phyloP scores from a whole-genome alignment of 2,888 invertebrate genomes.

The Agrotis clavis region DNA sequence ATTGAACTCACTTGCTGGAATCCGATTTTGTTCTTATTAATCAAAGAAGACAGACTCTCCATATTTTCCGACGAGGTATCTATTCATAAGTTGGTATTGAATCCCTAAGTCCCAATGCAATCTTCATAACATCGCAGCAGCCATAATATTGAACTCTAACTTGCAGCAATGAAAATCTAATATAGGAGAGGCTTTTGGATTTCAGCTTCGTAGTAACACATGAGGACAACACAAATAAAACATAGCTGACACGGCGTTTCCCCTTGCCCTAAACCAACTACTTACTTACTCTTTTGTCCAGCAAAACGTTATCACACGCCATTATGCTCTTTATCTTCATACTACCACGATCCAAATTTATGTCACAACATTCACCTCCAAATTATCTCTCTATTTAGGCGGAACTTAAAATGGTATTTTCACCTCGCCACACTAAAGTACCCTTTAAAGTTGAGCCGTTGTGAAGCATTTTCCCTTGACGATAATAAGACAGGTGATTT shows the following conservation, averaged over 20 bases:
- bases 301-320: constrained; percentile 52
- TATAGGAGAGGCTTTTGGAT: constrained; percentile 63
- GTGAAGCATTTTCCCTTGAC: constrained; percentile 66
- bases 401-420: constrained; percentile 72
- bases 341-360: constrained; percentile 65
- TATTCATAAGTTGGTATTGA: constrained; percentile 21
- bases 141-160: constrained; percentile 61
- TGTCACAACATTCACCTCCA: constrained; percentile 59
- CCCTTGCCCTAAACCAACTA: constrained; percentile 79
- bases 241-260: constrained; percentile 77
- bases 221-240: constrained; percentile 68
- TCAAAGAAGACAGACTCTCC: not conserved
- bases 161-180: constrained; percentile 55
- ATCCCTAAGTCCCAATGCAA: constrained; percentile 77
- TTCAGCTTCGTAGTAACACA: constrained; percentile 40
- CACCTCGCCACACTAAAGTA: constrained; percentile 62
- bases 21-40: not conserved
- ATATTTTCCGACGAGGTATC: not conserved
- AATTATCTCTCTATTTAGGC: constrained; percentile 82
- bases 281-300: constrained; percentile 77
- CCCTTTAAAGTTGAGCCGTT: constrained; percentile 56
- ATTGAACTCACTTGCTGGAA: no score
- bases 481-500: constrained; percentile 75
- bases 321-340: constrained; percentile 69
- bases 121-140: constrained; percentile 65